Percentiles rank a stretch among this genome's conserved stretches.
Evolutionary conservation across 2,888 invertebrate genomes (phyloP).

Genomic region (Dorcus parallelipipedus): DNA sequence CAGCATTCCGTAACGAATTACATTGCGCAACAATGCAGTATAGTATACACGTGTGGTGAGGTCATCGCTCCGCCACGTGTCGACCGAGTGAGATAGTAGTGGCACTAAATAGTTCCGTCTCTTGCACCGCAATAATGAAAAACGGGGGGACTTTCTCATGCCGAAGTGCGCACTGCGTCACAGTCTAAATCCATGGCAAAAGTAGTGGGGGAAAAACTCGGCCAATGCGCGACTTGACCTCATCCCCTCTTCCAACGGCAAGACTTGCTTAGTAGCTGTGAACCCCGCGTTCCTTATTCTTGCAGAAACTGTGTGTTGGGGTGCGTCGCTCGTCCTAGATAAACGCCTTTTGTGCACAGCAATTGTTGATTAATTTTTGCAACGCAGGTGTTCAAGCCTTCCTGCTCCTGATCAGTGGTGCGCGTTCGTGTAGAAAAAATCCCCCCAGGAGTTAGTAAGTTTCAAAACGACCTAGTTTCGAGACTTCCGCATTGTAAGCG

Average conservation of each 20-base stretch:
- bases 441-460: not conserved
- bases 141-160: conserved; percentile 27
- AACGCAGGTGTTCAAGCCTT: conserved; percentile 1
- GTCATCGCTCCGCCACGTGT: conserved; percentile 41
- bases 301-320: conserved; percentile 23
- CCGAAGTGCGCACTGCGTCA: conserved; percentile 27
- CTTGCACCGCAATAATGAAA: conserved; percentile 28
- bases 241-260: conserved; percentile 22
- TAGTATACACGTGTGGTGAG: conserved; percentile 35
- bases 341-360: not conserved
- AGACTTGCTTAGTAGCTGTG: conserved; percentile 25
- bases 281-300: conserved; percentile 32
- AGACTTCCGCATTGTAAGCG: conserved; percentile 35
- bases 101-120: conserved; percentile 25
- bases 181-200: conserved; percentile 26
- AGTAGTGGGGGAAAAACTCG: conserved; percentile 23
- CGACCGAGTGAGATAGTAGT: conserved; percentile 29
- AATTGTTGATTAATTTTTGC: not conserved
- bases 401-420: no score
- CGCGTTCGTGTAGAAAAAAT: no score
- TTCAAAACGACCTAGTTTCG: conserved; percentile 32
- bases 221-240: conserved; percentile 27
- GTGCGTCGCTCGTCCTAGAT: conserved; percentile 13
- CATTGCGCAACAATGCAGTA: conserved; percentile 30
- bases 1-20: conserved; percentile 21